Conservation (phyloP, 1,140 invertebrate genomes). For the Penaeus indicus region DNA sequence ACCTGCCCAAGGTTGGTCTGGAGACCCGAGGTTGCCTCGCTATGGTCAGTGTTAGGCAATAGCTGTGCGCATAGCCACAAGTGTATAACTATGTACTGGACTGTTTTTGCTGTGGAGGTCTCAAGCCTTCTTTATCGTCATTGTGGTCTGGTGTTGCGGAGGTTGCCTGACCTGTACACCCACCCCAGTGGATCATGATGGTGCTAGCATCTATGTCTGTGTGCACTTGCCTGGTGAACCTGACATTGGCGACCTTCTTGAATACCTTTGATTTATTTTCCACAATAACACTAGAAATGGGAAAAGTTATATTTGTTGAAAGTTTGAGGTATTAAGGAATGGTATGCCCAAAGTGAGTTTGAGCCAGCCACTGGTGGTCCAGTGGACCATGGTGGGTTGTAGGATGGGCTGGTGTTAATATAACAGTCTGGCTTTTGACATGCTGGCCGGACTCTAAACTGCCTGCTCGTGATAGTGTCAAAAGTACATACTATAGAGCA, state of each 20-base stretch:
- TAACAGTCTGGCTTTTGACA: conserved; percentile 61
- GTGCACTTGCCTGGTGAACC: conserved; percentile 46
- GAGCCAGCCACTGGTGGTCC: conserved; percentile 42
- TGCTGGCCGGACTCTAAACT: conserved; percentile 60
- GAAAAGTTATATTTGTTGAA: conserved; percentile 14
- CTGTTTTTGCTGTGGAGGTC: conserved; percentile 55
- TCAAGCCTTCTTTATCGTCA: conserved; percentile 55
- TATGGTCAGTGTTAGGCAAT: conserved; percentile 64
- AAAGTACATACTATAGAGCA: conserved; percentile 54
- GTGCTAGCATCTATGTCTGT: conserved; percentile 53
- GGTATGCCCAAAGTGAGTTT: conserved; percentile 13
- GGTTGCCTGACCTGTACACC: conserved; percentile 43
- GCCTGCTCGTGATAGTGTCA: conserved; percentile 60
- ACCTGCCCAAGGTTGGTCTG: conserved; percentile 48
- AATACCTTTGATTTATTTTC: background rate
- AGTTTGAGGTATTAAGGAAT: conserved; percentile 23
- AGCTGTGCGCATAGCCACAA: conserved; percentile 57
- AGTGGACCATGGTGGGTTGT: conserved; percentile 45
- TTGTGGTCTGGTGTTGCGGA: conserved; percentile 63
- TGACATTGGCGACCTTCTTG: conserved; percentile 28
- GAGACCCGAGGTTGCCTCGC: conserved; percentile 57
- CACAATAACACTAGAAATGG: conserved; percentile 5
- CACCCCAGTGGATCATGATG: conserved; percentile 45
- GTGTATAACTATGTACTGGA: conserved; percentile 60
- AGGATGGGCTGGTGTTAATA: conserved; percentile 55